phyloP scores from a whole-genome alignment of 2,113 vertebrate species.

The Urocynchramus pylzowi region DNA sequence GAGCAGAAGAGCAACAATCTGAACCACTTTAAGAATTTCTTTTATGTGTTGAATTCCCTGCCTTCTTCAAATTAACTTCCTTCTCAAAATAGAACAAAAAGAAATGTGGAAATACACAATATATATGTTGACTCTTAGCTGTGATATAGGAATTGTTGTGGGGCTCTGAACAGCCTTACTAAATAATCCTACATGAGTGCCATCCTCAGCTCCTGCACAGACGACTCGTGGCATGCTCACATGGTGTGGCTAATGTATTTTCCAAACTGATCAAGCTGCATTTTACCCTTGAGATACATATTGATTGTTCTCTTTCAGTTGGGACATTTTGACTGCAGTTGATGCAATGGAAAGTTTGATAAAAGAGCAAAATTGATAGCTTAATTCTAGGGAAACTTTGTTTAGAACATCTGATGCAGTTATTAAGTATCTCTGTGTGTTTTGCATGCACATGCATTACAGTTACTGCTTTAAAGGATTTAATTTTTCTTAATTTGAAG shows the following conservation, averaged over 20 bases:
- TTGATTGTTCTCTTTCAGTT: not conserved
- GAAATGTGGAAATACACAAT: not conserved
- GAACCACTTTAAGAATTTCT: not conserved
- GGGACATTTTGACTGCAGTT: not conserved
- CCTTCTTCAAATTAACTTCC: not conserved
- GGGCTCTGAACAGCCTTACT: not conserved
- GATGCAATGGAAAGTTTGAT: conserved; percentile 50
- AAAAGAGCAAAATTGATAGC: not conserved
- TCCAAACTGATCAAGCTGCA: not conserved
- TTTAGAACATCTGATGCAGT: not conserved
- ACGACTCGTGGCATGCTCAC: not conserved
- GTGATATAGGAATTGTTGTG: not conserved
- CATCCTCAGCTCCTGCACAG: not conserved
- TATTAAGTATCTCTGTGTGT: not conserved
- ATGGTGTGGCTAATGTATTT: not conserved
- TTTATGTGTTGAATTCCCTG: not conserved
- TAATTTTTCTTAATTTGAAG: not conserved
- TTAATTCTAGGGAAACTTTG: not conserved
- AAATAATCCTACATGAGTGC: not conserved
- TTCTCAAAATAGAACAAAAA: not conserved
- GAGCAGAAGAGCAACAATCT: not conserved
- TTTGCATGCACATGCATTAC: rapidly evolving
- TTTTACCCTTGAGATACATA: conserved; percentile 13
- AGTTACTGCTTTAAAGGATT: not conserved
- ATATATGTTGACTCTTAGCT: not conserved